These are phyloP conservation scores for Zootermopsis nevadensis DNA, from an alignment of 2,888 invertebrate species.

Conservation along the genomic window DNA sequence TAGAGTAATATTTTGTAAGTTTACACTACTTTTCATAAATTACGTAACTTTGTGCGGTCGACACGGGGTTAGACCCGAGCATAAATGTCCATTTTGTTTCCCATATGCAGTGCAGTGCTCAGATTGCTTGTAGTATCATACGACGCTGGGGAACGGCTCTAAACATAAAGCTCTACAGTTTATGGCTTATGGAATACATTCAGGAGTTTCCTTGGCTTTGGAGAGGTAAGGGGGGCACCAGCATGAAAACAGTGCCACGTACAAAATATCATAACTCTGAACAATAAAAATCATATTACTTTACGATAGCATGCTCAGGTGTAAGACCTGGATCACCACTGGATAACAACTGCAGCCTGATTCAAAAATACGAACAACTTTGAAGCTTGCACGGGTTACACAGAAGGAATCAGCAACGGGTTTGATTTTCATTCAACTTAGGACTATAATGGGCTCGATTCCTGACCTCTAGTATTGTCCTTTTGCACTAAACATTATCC, in stretches of 20 bases:
- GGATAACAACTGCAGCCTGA: background rate
- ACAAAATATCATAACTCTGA: background rate
- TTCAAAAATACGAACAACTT: background rate
- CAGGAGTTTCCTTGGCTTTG: slow-evolving; percentile 10
- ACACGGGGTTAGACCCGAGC: no score
- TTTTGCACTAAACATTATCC: no score
- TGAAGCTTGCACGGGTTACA: no score
- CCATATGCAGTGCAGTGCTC: background rate
- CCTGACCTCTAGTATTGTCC: no score
- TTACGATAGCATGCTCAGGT: background rate
- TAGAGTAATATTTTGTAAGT: no score
- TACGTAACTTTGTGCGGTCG: no score
- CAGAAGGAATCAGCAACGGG: no score
- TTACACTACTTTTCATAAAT: no score
- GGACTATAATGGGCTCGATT: no score
- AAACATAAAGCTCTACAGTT: slow-evolving; percentile 29
- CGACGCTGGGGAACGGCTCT: background rate
- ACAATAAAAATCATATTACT: slow-evolving; percentile 11
- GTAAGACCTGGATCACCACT: background rate
- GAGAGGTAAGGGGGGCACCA: background rate
- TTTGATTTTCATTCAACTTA: no score
- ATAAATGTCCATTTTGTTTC: background rate
- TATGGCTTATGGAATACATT: slow-evolving; percentile 36
- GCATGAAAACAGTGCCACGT: background rate
- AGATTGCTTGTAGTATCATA: background rate